Percentiles rank a stretch among this genome's conserved stretches.
phyloP scores from a whole-genome alignment of 2,888 invertebrate species.

The Macaria notata region DNA sequence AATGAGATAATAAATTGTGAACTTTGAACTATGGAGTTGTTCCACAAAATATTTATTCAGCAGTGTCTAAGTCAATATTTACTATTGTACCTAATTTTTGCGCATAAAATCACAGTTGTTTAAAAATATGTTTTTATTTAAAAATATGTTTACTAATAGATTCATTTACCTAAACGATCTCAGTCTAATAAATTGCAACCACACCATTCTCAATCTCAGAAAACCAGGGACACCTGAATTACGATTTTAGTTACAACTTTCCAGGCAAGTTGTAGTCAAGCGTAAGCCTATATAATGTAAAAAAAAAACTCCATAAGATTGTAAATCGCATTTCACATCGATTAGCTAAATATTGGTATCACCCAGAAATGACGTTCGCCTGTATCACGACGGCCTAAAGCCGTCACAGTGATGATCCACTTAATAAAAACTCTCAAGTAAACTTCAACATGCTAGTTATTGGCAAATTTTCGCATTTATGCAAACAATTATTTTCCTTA shows the following conservation, averaged over 20 bases:
- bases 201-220: constrained; percentile 23
- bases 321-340: constrained; percentile 22
- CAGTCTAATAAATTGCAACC: constrained; percentile 18
- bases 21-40: not conserved
- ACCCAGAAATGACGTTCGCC: constrained; percentile 55
- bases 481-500: constrained; percentile 76
- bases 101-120: too few species aligned
- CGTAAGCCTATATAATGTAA: too few species aligned
- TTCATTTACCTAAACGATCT: constrained; percentile 20
- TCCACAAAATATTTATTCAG: too few species aligned
- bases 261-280: too few species aligned
- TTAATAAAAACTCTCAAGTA: constrained; percentile 62
- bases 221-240: too few species aligned
- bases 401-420: constrained; percentile 71
- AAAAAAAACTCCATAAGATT: constrained; percentile 15
- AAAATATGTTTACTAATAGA: constrained; percentile 5
- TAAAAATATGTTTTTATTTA: too few species aligned
- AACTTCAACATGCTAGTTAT: constrained; percentile 60
- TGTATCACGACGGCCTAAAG: constrained; percentile 60
- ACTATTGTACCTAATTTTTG: too few species aligned
- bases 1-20: not conserved
- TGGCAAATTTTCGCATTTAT: constrained; percentile 65
- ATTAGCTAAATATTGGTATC: constrained; percentile 20
- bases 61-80: too few species aligned
- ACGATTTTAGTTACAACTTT: too few species aligned